Percentiles rank a stretch among this genome's conserved stretches.
Evolutionary conservation across 1,140 invertebrate genomes (phyloP).

Genomic region (Camponotus floridanus): DNA sequence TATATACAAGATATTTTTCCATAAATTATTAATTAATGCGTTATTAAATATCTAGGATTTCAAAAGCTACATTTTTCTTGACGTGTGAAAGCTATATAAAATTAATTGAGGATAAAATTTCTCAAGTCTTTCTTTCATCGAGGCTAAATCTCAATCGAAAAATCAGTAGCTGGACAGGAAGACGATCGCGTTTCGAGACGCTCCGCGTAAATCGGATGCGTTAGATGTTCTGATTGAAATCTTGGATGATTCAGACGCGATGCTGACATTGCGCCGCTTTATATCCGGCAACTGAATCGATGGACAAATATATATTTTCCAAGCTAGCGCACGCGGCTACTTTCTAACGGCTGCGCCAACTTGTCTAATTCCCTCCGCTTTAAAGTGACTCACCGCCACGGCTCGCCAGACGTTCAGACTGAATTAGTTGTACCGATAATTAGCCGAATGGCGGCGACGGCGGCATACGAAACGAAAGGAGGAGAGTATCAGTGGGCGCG

Average conservation of each 20-base stretch:
- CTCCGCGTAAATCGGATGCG: not conserved
- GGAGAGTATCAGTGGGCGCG: slow-evolving; percentile 38
- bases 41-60: not conserved
- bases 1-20: not conserved
- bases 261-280: not conserved
- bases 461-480: slow-evolving; percentile 51
- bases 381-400: slow-evolving; percentile 60
- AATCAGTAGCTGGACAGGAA: not conserved
- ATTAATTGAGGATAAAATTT: not conserved
- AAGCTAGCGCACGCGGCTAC: slow-evolving; percentile 10
- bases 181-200: not conserved
- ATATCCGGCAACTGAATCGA: slow-evolving; percentile 33
- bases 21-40: not conserved
- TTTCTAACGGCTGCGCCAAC: slow-evolving; percentile 52
- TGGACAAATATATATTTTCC: slow-evolving; percentile 52
- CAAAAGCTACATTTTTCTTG: not conserved
- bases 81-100: slow-evolving; percentile 19
- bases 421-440: slow-evolving; percentile 43
- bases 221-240: slow-evolving; percentile 18
- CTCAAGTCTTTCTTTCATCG: not conserved
- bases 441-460: not conserved
- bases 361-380: slow-evolving; percentile 46
- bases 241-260: slow-evolving; percentile 7
- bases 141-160: not conserved
- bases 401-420: slow-evolving; percentile 19